Percentiles rank a stretch among this genome's conserved stretches.
These are phyloP conservation scores for Drosophila ficusphila DNA, from an alignment of 1,140 invertebrate species.

Conservation along the genomic window DNA sequence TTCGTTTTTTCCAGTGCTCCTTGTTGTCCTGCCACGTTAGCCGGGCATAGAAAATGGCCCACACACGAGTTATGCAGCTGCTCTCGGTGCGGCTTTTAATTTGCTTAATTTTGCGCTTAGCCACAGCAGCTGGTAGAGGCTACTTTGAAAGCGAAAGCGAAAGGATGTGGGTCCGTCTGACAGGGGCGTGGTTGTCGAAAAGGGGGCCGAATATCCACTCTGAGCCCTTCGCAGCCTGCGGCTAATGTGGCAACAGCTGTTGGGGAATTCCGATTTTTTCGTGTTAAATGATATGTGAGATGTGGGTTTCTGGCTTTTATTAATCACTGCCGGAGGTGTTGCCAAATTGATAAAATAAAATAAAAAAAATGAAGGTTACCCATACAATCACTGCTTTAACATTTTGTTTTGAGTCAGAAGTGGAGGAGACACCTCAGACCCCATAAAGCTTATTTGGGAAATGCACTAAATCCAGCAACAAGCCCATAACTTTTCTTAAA, in stretches of 20 bases:
- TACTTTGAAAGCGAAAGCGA: slow-evolving; percentile 67
- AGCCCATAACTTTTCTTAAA: too few species aligned
- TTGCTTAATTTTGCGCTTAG: slow-evolving; percentile 82
- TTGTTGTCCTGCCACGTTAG: slow-evolving; percentile 17
- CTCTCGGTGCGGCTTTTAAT: slow-evolving; percentile 74
- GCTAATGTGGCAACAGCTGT: slow-evolving; percentile 77
- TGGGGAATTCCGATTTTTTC: slow-evolving; percentile 30
- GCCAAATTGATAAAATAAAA: background rate
- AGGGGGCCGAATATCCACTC: background rate
- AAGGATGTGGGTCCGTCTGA: slow-evolving; percentile 18
- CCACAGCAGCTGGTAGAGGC: slow-evolving; percentile 56
- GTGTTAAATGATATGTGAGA: slow-evolving; percentile 49
- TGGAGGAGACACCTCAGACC: too few species aligned
- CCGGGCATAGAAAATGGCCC: slow-evolving; percentile 38
- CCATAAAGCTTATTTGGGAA: too few species aligned
- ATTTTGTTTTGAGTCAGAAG: too few species aligned
- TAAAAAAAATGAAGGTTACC: too few species aligned
- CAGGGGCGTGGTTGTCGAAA: slow-evolving; percentile 3
- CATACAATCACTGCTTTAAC: too few species aligned
- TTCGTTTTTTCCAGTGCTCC: slow-evolving; percentile 36
- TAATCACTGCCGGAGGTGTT: slow-evolving; percentile 25
- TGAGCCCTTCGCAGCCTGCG: slow-evolving; percentile 23
- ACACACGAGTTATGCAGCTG: slow-evolving; percentile 68
- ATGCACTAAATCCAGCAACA: too few species aligned
- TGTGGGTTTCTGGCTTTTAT: slow-evolving; percentile 25